phyloP scores from a whole-genome alignment of 2,797 vertebrate genomes.

The Mareca strepera region DNA sequence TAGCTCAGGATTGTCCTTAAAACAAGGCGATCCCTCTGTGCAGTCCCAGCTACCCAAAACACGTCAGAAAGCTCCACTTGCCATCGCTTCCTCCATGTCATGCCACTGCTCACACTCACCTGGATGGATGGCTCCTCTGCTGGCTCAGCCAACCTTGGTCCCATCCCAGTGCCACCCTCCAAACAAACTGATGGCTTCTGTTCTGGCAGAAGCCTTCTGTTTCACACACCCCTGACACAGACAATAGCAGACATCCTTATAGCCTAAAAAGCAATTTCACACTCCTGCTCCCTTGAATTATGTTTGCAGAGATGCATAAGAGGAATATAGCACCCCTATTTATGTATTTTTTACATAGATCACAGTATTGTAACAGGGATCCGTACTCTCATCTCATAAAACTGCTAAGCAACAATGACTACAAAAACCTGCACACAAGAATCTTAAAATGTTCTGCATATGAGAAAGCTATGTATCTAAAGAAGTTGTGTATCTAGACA shows the following conservation, averaged over 20 bases:
- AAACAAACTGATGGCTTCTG: fast-evolving
- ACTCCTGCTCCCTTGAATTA: neutral
- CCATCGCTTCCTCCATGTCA: neutral
- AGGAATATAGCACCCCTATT: fast-evolving
- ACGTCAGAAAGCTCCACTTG: neutral
- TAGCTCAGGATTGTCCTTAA: neutral
- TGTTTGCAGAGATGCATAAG: neutral
- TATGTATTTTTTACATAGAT: neutral
- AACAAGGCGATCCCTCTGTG: fast-evolving
- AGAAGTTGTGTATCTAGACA: neutral
- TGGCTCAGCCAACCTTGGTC: fast-evolving
- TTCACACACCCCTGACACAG: fast-evolving
- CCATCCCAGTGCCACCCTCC: neutral
- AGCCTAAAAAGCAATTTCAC: neutral
- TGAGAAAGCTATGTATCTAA: neutral
- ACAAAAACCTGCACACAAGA: neutral
- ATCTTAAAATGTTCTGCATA: neutral
- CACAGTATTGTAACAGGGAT: neutral
- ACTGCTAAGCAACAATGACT: neutral
- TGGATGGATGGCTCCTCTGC: neutral
- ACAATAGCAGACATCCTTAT: fast-evolving
- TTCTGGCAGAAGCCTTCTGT: neutral
- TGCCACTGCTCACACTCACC: fast-evolving
- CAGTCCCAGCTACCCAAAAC: neutral
- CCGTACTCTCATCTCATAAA: too few species aligned